Evolutionary conservation across 2,113 vertebrate genomes (phyloP), one percentile per base, ranked within the genome.

Genomic region (Phaethon lepturus): DNA sequence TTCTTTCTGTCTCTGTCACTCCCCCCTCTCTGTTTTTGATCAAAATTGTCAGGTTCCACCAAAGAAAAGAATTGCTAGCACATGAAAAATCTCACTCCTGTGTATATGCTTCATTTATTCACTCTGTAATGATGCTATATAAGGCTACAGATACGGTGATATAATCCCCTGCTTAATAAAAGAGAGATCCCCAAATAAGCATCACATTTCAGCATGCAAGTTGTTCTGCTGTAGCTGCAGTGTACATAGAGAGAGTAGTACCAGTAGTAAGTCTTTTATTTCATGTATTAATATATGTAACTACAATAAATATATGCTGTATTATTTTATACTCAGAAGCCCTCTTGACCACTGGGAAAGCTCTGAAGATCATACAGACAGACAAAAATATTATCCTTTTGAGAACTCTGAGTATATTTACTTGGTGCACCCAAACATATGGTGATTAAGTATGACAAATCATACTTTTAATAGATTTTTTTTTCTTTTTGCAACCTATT

Each of bases 401-500:
- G 33, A 72, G 53, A 88, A 82, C 29, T 69, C n/a, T 14, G 7
- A 68, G 13, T 44, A 47, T 58, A 78, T 76, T 63, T 91, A 55
- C 26, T 63, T 4, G 2, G 28, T 81, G 72, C 13, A 56, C 28
- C 8, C 49, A 78, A 96, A 82, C 11, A 20, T 55, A 71, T 4
- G 38, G 47, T 18, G 52, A 94, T 84, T 49, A 82, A 53, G 47
- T 93, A 93, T 64, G 67, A 94, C 45, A 93, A 92, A 94, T 83
- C 59, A 80, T 60, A 86, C 16, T 83, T 89, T 31, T 77, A 88
- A 55, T 14, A 87, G 18, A 31, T n/a, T 73, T 52, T 55, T 73
- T 35, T 56, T 59, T 33, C 8, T 23, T 82, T 89, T 84, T 69
- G 33, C 50, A 66, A 29, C 10, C 29, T 58, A 67, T 73, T 96